Evolutionary conservation across 2,113 vertebrate species (phyloP).

Genomic region (Chaenogobius annularis): DNA sequence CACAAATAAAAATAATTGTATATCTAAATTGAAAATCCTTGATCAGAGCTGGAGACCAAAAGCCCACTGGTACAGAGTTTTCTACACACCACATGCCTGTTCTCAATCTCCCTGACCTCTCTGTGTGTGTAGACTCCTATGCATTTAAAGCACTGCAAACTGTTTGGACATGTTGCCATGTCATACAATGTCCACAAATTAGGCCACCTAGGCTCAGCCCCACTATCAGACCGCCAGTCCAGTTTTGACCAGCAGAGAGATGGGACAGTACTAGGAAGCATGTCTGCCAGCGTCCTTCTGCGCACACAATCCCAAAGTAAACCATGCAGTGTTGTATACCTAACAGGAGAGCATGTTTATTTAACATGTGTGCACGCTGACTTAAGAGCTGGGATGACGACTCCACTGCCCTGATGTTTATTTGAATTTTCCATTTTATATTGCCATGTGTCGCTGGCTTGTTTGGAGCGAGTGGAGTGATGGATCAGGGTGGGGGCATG

Average conservation of each 20-base stretch:
- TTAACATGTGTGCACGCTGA: conserved; percentile 78
- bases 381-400: conserved; percentile 81
- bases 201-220: conserved; percentile 52
- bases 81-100: neutral
- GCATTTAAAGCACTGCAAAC: conserved; percentile 18
- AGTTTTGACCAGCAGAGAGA: conserved; percentile 51
- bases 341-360: conserved; percentile 82
- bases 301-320: conserved; percentile 81
- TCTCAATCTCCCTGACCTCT: neutral
- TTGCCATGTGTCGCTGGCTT: conserved; percentile 79
- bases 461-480: conserved; percentile 80
- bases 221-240: conserved; percentile 1
- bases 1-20: no score
- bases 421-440: conserved; percentile 86
- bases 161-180: conserved; percentile 34
- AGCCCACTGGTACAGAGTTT: no score
- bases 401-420: conserved; percentile 82
- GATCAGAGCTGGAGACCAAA: no score
- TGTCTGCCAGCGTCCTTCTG: conserved; percentile 72
- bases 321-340: conserved; percentile 79
- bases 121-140: conserved; percentile 7
- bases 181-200: conserved; percentile 49
- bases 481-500: conserved; percentile 52
- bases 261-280: conserved; percentile 60
- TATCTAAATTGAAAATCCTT: no score